Evolutionary conservation across 1,140 invertebrate species (phyloP), one percentile per base, ranked within the genome.

Genomic region (Belonocnema kinseyi): DNA sequence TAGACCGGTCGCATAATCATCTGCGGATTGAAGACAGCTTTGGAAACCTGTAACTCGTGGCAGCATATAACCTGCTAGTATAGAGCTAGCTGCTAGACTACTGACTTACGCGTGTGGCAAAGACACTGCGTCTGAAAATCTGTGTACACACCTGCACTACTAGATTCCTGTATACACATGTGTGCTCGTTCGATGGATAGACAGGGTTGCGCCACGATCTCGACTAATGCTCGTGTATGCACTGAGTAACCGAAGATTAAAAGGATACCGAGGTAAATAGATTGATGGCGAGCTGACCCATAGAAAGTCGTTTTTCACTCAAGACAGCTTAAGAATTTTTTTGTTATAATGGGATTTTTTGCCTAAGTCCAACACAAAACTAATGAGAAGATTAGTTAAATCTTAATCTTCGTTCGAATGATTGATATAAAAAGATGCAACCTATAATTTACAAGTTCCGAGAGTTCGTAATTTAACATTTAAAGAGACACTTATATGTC

Each of bases 1-100:
- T 90, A 89, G 88, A 90, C 84, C 85, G 84, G 76, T 83, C 85
- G 87, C 84, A 89, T 88, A 88, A 88, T 86, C 80, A 75, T 78
- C 77, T 74, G 75, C 74, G 79, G 80, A 87, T 85, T 85, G 83
- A 83, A 78, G 86, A 88, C 85, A 84, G 80, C 85, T 90, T 90
- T 90, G 89, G 87, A 89, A 88, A 88, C 82, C 80, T 87, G 85
- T 70, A 81, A 52, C 72, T 72, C 77, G 72, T 74, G 66, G 72
- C 72, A 54, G 26, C 76, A 19, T 70, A 66, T 16, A 51, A 66
- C 56, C 58, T 14, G 53, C 53, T 54, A 54, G 21, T 66, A 66
- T 66, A 66, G 61, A 66, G 33, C 61, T 46, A 46, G 7, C 40
- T 46, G 7, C 7, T 46, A 8, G 40, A 46, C 40, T 46, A 46